Percentiles rank a stretch among this genome's conserved stretches.
Evolutionary conservation across 1,140 invertebrate genomes (phyloP).

Genomic region (Aphelenchoides besseyi): DNA sequence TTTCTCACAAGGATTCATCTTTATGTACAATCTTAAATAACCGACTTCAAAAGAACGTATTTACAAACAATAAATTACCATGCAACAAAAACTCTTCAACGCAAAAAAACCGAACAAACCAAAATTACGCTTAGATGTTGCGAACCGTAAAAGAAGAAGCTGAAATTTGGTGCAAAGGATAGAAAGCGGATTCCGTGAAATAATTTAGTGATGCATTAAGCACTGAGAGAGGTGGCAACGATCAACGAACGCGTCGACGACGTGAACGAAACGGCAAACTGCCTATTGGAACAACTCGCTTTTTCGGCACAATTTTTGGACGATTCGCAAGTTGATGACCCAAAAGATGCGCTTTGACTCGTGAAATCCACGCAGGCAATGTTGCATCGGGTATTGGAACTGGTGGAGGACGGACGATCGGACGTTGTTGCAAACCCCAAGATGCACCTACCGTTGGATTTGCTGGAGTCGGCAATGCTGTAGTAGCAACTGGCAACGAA

Average conservation of each 20-base stretch:
- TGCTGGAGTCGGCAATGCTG: neutral
- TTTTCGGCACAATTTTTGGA: neutral
- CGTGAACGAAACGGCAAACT: neutral
- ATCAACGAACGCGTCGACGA: slow-evolving; percentile 5
- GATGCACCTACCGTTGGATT: slow-evolving; percentile 1
- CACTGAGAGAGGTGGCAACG: neutral
- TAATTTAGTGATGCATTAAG: no score
- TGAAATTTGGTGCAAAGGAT: no score
- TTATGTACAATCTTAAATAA: no score
- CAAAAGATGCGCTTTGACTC: slow-evolving; percentile 21
- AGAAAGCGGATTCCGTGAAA: no score
- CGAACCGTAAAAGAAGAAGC: no score
- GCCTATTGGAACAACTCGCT: slow-evolving; percentile 6
- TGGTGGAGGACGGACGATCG: slow-evolving; percentile 16
- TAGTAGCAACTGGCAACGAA: neutral
- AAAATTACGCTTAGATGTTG: no score
- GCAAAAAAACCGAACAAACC: neutral
- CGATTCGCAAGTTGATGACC: slow-evolving; percentile 29
- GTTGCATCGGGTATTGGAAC: neutral
- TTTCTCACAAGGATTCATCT: no score
- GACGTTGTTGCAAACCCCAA: neutral
- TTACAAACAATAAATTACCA: slow-evolving; percentile 13
- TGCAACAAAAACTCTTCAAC: neutral
- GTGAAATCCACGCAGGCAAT: slow-evolving; percentile 15
- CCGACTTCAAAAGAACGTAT: neutral